Evolutionary conservation across 2,888 invertebrate genomes (phyloP).

Genomic region (Pristionchus fissidentatus): DNA sequence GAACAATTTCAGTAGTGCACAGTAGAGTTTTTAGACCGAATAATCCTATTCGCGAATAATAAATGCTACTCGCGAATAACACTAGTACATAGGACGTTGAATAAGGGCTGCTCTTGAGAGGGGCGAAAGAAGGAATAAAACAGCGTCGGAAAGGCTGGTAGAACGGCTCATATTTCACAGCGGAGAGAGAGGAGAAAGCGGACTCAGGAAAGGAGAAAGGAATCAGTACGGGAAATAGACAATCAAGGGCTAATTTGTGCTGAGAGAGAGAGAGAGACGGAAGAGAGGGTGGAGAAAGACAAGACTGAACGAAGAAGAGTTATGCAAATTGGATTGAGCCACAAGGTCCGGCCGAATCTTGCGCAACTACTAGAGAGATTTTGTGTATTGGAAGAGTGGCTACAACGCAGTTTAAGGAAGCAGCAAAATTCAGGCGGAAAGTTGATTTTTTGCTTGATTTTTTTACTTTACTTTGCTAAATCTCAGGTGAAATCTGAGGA

Average conservation of each 20-base stretch:
- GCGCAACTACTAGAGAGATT: neutral
- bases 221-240: slow-evolving; percentile 29
- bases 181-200: neutral
- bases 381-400: no score
- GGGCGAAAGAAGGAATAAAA: no score
- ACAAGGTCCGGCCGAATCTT: neutral
- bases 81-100: no score
- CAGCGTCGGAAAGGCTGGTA: neutral
- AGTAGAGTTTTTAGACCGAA: neutral
- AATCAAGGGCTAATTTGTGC: slow-evolving; percentile 28
- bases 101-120: no score
- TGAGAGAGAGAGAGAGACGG: neutral
- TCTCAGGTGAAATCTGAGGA: no score
- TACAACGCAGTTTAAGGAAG: no score
- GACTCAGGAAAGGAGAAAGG: neutral
- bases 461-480: neutral
- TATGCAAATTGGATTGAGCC: slow-evolving; percentile 37
- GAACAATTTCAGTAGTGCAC: neutral
- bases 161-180: slow-evolving; percentile 14
- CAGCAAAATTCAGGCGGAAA: no score
- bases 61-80: no score
- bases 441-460: neutral
- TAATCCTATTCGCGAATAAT: no score
- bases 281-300: neutral
- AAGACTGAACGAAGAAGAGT: slow-evolving; percentile 19